Conservation (phyloP, 2,797 vertebrate species). For the Onychomys torridus region DNA sequence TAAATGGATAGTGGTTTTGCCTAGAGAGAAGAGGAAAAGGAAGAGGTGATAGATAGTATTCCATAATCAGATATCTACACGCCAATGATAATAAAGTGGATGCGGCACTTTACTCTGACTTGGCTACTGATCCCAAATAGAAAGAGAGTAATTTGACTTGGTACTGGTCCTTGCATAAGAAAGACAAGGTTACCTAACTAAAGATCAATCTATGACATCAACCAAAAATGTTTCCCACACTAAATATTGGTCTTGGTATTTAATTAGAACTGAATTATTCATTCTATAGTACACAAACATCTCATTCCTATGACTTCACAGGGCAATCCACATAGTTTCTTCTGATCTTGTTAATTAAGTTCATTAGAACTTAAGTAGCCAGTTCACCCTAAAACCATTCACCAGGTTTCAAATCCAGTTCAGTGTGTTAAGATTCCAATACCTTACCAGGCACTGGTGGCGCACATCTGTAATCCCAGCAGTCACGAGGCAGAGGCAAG, state of each 20-base stretch:
- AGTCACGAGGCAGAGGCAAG: not conserved
- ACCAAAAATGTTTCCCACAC: conserved; percentile 30
- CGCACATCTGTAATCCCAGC: not conserved
- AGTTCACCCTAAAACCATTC: conserved; percentile 39
- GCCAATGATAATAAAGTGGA: conserved; percentile 57
- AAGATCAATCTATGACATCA: conserved; percentile 33
- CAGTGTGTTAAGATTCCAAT: conserved; percentile 47
- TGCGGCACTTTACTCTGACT: conserved; percentile 22
- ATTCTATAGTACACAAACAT: not conserved
- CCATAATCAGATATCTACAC: conserved; percentile 60
- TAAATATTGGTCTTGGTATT: conserved; percentile 42
- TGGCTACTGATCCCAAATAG: conserved; percentile 32
- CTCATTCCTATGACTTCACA: conserved; percentile 2
- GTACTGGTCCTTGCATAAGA: conserved; percentile 8
- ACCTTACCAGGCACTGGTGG: not conserved
- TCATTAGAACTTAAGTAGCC: conserved; percentile 19
- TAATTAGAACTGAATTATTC: conserved; percentile 52
- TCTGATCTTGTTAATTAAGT: conserved; percentile 30
- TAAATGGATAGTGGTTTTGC: conserved; percentile 76
- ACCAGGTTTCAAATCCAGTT: conserved; percentile 35
- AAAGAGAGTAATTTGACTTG: conserved; percentile 23
- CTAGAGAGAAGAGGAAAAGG: conserved; percentile 81
- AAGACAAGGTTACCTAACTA: conserved; percentile 30
- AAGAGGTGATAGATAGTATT: conserved; percentile 77
- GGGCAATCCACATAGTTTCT: not conserved